Conservation (phyloP, 2,888 invertebrate genomes). For the Penaeus monodon region DNA sequence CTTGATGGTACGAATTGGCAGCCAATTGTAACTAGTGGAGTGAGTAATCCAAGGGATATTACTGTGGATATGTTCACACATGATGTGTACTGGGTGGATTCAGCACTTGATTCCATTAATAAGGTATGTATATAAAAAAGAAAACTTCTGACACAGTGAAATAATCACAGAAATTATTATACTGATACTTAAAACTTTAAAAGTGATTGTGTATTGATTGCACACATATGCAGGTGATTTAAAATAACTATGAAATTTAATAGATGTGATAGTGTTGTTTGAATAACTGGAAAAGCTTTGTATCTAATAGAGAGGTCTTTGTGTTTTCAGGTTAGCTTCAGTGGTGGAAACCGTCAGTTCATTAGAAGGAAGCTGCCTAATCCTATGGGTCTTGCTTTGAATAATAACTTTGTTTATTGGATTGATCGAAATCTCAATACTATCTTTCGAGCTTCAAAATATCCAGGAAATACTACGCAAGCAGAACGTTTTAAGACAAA, state of each 20-base stretch:
- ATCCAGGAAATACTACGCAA: conserved; percentile 79
- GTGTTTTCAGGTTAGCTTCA: conserved; percentile 54
- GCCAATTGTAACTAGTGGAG: conserved; percentile 89
- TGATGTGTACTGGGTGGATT: conserved; percentile 98
- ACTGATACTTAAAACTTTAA: not conserved
- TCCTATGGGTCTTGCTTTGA: conserved; percentile 92
- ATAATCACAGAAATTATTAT: not conserved
- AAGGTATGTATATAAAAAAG: conserved; percentile 75
- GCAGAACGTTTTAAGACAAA: conserved; percentile 84
- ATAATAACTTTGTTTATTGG: conserved; percentile 90
- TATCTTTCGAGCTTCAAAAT: conserved; percentile 80
- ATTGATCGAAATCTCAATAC: conserved; percentile 91
- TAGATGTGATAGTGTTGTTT: not conserved
- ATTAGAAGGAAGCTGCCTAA: conserved; percentile 90
- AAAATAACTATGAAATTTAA: too few relatives aligned
- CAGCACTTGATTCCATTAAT: conserved; percentile 92
- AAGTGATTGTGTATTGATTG: not conserved
- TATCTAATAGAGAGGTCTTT: too few relatives aligned
- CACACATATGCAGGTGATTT: too few relatives aligned
- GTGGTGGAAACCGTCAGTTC: conserved; percentile 73
- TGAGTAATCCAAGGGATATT: conserved; percentile 89
- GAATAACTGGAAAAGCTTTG: too few relatives aligned
- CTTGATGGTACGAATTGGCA: conserved; percentile 90
- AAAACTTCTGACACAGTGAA: not conserved
- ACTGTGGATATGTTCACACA: conserved; percentile 93